Evolutionary conservation across 2,113 vertebrate species (phyloP).

Genomic region (Perca fluviatilis): DNA sequence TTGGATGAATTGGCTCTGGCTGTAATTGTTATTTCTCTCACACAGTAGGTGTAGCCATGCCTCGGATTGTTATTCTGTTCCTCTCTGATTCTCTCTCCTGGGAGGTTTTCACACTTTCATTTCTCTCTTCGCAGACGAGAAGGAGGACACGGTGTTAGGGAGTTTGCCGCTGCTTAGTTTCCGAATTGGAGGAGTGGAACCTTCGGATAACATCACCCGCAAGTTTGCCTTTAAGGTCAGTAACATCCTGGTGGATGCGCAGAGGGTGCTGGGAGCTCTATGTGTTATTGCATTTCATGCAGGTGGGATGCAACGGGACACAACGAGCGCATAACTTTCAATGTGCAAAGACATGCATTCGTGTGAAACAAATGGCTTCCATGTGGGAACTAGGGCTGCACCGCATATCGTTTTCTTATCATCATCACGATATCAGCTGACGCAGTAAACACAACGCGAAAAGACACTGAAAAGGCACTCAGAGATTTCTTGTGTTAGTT

Average conservation of each 20-base stretch:
- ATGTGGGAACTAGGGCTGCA: background rate
- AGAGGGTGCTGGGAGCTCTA: background rate
- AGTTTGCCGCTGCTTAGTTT: constrained; percentile 96
- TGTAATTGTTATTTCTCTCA: constrained; percentile 9
- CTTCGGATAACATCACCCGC: constrained; percentile 93
- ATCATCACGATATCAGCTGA: too few relatives aligned
- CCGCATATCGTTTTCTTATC: too few relatives aligned
- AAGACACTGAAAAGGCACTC: too few relatives aligned
- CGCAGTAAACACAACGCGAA: too few relatives aligned
- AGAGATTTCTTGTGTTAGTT: too few relatives aligned
- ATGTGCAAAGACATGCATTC: background rate
- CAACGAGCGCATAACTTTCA: background rate
- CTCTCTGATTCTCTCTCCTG: background rate
- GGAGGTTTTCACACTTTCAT: background rate
- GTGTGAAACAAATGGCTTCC: background rate
- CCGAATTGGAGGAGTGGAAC: constrained; percentile 88
- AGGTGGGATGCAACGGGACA: background rate
- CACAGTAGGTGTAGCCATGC: background rate
- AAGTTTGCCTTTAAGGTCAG: constrained; percentile 98
- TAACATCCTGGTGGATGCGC: constrained; percentile 10
- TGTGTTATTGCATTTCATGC: constrained; percentile 10
- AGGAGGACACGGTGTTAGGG: constrained; percentile 93
- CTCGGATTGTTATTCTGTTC: background rate
- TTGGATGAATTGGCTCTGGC: background rate
- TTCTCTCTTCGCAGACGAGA: constrained; percentile 87